These are phyloP conservation scores for Melanostigma gelatinosum DNA, from an alignment of 2,113 vertebrate species.

Conservation along the genomic window DNA sequence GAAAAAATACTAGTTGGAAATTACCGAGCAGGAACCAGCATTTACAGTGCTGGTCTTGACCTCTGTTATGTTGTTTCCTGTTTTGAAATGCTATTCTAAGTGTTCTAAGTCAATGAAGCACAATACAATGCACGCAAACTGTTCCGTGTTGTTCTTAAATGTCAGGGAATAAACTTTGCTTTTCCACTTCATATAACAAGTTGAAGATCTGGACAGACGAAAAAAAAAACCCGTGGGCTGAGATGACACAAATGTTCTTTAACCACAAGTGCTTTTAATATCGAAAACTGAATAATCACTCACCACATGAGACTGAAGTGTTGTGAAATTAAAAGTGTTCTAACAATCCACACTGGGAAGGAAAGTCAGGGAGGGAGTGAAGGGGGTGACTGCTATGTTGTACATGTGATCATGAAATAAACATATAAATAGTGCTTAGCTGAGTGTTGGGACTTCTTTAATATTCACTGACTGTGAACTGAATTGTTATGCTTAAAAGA, in stretches of 20 bases:
- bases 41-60: slow-evolving; percentile 25
- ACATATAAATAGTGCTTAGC: slow-evolving; percentile 53
- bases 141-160: slow-evolving; percentile 45
- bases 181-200: slow-evolving; percentile 38
- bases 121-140: slow-evolving; percentile 64
- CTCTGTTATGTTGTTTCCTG: slow-evolving; percentile 56
- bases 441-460: slow-evolving; percentile 48
- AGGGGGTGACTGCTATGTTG: slow-evolving; percentile 60
- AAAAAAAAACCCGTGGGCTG: slow-evolving; percentile 36
- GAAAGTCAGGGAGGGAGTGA: slow-evolving; percentile 34
- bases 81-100: slow-evolving; percentile 58
- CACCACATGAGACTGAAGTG: slow-evolving; percentile 63
- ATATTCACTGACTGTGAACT: not conserved
- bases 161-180: slow-evolving; percentile 37
- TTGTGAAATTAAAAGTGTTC: slow-evolving; percentile 65
- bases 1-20: slow-evolving; percentile 18
- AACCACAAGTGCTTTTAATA: slow-evolving; percentile 80
- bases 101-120: slow-evolving; percentile 66
- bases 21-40: slow-evolving; percentile 22
- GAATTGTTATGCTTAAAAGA: not conserved
- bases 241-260: slow-evolving; percentile 64
- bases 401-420: slow-evolving; percentile 73
- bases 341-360: slow-evolving; percentile 43
- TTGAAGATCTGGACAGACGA: slow-evolving; percentile 44
- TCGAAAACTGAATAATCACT: slow-evolving; percentile 52